A percentile compares a stretch with the other conserved stretches of the same genome.
These are phyloP conservation scores for Tetramorium simillimum DNA, from an alignment of 1,140 invertebrate genomes.

Conservation along the genomic window DNA sequence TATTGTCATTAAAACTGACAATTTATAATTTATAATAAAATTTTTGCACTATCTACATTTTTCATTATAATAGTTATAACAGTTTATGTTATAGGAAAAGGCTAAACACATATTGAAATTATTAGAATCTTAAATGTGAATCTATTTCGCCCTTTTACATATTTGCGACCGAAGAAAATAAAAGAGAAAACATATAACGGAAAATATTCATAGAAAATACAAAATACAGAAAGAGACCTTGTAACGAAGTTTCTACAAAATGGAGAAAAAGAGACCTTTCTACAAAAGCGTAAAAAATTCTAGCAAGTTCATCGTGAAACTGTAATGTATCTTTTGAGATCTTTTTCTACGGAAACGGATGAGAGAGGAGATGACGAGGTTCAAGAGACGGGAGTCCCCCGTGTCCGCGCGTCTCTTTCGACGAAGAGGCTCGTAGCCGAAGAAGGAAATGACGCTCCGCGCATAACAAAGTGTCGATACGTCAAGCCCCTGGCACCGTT, in stretches of 20 bases:
- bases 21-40: slow-evolving; percentile 7
- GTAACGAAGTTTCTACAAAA: neutral
- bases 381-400: neutral
- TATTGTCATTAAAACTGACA: neutral
- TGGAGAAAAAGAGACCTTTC: neutral
- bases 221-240: neutral
- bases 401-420: slow-evolving; percentile 5
- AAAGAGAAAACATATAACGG: neutral
- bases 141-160: neutral
- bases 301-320: neutral
- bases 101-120: neutral
- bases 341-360: slow-evolving; percentile 12
- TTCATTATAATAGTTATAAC: neutral
- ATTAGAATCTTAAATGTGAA: neutral
- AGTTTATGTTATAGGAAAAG: neutral
- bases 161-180: neutral
- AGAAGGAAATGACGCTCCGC: slow-evolving; percentile 78
- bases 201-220: neutral
- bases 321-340: neutral
- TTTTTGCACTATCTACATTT: neutral
- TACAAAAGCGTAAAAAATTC: neutral
- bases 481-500: slow-evolving; percentile 59
- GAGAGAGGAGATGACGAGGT: slow-evolving; percentile 13
- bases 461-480: slow-evolving; percentile 75
- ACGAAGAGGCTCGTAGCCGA: slow-evolving; percentile 18